Evolutionary conservation across 2,113 vertebrate genomes (phyloP), one percentile per base, ranked within the genome.

Genomic region (Calypte anna): DNA sequence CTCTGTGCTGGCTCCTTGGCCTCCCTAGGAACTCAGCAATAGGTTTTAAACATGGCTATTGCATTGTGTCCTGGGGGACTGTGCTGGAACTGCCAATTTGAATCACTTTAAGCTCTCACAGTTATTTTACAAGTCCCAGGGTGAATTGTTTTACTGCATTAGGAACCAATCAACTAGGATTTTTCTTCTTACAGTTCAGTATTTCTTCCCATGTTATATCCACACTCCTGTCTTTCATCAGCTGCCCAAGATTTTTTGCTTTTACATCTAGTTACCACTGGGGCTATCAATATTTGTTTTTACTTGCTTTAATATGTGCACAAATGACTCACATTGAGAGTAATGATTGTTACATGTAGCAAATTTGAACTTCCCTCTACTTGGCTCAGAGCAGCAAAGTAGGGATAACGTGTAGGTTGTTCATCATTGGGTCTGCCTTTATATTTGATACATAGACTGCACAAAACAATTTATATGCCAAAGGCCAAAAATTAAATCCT

Each of bases 151-250:
- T 84, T 87, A 84, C 85, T 70, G 51, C 63, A 78, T 95, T 91
- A 91, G 50, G 64, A 91, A 81, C 69, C 70, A 57, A 92, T 92
- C 92, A 88, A 79, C 74, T 18, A 66, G 46, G 69, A 88, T 79
- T 96, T 95, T 93, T 90, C 79, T 88, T 94, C 86, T 96, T 91
- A 91, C 86, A 46, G 72, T 84, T 94, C 18, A n/a, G 44, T 58
- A 55, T 73, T 89, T 77, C 73, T 92, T 96, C 85, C 82, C 79
- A 90, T 86, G 90, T 86, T 88, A 43, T 4, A 55, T 63, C 62
- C 72, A 90, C 5, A 3, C 83, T 38, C 84, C 38, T 48, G 72
- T 94, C 92, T 88, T 75, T 95, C 75, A 80, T 70, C 67, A 73
- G 86, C 36, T 73, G 68, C 63, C 82, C 50, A 59, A 74, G 38